Base-by-base conservation (phyloP, 2,797 vertebrate genomes). In the Micrastur ruficollis region DNA sequence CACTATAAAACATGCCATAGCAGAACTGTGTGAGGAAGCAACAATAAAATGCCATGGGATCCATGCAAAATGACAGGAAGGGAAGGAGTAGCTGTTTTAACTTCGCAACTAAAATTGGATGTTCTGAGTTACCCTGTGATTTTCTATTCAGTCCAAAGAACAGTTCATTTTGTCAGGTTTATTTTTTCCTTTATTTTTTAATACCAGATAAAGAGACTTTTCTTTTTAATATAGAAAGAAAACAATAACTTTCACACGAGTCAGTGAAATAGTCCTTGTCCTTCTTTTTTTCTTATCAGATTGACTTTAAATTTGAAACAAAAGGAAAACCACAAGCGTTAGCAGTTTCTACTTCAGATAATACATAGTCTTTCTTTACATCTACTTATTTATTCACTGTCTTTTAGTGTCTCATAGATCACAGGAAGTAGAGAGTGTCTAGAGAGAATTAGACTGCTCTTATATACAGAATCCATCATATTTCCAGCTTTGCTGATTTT, bases 401-500 rank as follows among this genome's bases (percentile, higher is more conserved):
- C 71, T 79, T 86, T 97, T 63, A 50, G 32, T 70, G 56, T 65
- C 81, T 95, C 86, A 73, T 62, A 95, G 86, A 96, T 97, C 78
- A 92, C 15, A 61, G 79, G 47, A 67, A 73, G 25, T 2, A 62
- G 59, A 44, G 49, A 87, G 52, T 93, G 78, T 93, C 87, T 62
- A 34, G 84, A 78, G 95, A 93, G 71, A 93, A 87, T 46, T 65
- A 55, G 83, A 40, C 78, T 91, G 40, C 91, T 96, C 86, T 86
- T 85, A 78, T 79, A 68, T 67, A 52, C 52, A 92, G 75, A 92
- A 97, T 90, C 82, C 59, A 79, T 97, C 89, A 26, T 29, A 81
- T 68, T 95, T 86, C 75, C 82, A 93, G 66, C 61, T 96, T 97
- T 91, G 61, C 58, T 98, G 70, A 79, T 93, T 97, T 96, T 92